These are phyloP conservation scores for Galeopsomyia nigrocyanea DNA, from an alignment of 2,888 invertebrate species.

Conservation along the genomic window DNA sequence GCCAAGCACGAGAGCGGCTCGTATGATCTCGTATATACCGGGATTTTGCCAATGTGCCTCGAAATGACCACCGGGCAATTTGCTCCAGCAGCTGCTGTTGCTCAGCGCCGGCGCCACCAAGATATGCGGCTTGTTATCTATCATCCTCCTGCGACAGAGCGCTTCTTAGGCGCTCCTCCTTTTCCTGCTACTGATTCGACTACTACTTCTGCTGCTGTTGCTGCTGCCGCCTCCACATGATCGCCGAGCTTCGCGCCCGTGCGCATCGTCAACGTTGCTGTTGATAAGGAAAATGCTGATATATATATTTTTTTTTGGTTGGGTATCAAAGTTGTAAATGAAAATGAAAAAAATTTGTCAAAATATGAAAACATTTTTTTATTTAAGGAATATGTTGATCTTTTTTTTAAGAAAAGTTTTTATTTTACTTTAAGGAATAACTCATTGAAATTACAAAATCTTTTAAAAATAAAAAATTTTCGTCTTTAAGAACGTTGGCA, in stretches of 20 bases:
- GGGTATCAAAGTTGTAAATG: no score
- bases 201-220: not conserved
- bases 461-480: no score
- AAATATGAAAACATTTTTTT: no score
- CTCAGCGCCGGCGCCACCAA: conserved; percentile 84
- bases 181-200: not conserved
- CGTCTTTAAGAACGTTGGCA: no score
- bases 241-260: not conserved
- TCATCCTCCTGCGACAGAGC: conserved; percentile 70
- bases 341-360: not conserved
- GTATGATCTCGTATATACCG: conserved; percentile 80
- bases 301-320: no score
- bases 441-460: no score
- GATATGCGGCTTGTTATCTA: conserved; percentile 79
- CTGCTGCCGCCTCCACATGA: not conserved
- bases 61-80: conserved; percentile 67
- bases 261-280: conserved; percentile 22
- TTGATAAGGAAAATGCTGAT: no score
- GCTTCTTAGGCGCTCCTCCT: conserved; percentile 36
- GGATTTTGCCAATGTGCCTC: conserved; percentile 71
- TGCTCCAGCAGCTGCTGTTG: conserved; percentile 86
- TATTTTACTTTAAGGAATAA: no score
- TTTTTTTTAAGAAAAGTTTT: no score
- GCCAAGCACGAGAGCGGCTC: conserved; percentile 82
- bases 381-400: no score